Evolutionary conservation across 2,113 vertebrate species (phyloP).

Genomic region (Sorex fumeus): DNA sequence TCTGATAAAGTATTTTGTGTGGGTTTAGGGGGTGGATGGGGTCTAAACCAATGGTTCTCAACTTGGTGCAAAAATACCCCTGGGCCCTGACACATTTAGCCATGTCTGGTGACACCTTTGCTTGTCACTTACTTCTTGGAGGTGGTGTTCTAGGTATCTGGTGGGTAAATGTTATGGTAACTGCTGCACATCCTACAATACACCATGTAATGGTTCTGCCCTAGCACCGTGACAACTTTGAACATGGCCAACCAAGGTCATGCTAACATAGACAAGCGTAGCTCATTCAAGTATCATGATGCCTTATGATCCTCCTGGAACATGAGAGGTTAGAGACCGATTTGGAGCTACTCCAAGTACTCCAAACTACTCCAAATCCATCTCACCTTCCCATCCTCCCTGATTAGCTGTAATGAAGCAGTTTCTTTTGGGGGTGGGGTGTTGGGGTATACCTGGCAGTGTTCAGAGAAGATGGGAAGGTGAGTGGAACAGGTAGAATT

Average conservation of each 20-base stretch:
- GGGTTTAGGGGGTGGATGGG: background rate
- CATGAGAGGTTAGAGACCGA: background rate
- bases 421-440: background rate
- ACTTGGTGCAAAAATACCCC: background rate
- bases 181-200: background rate
- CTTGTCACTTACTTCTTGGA: background rate
- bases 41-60: constrained; percentile 21
- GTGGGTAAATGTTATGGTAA: background rate
- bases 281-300: background rate
- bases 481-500: background rate
- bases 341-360: background rate
- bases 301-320: background rate
- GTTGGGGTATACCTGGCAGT: no score
- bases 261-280: background rate
- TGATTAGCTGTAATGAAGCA: background rate
- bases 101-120: constrained; percentile 30
- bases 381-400: background rate
- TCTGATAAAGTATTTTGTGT: constrained; percentile 11
- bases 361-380: background rate
- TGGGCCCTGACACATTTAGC: background rate
- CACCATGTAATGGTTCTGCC: background rate
- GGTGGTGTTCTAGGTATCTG: background rate
- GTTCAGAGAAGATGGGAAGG: no score
- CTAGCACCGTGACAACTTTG: background rate
- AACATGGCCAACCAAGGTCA: background rate